Percentiles rank a stretch among this genome's conserved stretches.
These are phyloP conservation scores for Aptenodytes patagonicus DNA, from an alignment of 2,113 vertebrate species.

Conservation along the genomic window DNA sequence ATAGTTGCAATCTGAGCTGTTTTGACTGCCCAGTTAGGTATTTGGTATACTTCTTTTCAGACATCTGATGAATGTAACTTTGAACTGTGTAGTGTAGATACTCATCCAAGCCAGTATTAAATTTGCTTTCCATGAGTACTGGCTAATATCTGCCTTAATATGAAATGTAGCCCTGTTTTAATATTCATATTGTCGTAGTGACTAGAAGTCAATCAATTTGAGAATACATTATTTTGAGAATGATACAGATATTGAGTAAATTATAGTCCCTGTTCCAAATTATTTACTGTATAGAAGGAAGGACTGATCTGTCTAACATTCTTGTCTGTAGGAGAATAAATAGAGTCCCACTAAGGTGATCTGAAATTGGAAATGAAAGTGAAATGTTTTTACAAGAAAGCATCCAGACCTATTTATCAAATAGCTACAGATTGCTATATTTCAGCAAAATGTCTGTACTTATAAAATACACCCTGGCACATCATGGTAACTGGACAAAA, in stretches of 20 bases:
- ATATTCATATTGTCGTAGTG: neutral
- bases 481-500: neutral
- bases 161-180: neutral
- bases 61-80: neutral
- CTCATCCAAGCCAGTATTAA: neutral
- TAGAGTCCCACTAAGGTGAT: neutral
- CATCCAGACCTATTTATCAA: neutral
- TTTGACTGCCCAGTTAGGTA: constrained; percentile 12
- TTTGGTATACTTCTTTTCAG: constrained; percentile 11
- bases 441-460: neutral
- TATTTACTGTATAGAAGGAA: neutral
- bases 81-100: neutral
- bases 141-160: neutral
- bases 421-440: neutral
- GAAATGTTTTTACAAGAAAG: neutral
- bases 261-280: neutral
- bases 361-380: constrained; percentile 1
- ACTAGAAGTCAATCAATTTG: neutral
- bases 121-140: neutral
- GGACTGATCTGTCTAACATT: neutral
- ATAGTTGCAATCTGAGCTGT: constrained; percentile 13
- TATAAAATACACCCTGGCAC: neutral
- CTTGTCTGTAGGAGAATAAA: neutral
- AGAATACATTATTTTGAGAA: neutral
- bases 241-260: neutral